Conservation (phyloP, 2,113 vertebrate genomes). For the Phylloscopus trochilus region DNA sequence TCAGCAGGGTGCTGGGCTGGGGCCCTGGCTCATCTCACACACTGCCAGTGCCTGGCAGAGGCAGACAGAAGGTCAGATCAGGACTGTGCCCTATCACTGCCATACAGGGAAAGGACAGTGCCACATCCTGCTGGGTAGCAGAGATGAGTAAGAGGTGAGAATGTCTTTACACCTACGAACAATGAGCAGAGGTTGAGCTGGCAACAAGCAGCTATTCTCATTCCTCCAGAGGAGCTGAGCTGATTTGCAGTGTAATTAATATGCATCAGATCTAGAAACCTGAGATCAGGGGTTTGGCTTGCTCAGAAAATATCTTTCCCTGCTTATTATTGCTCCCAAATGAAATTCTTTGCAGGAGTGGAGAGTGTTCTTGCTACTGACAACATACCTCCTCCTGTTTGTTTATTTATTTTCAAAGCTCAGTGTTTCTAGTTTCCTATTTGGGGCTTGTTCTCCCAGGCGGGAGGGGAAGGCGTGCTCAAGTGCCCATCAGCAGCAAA, state of each 20-base stretch:
- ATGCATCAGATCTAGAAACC: constrained; percentile 35
- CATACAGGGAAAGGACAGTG: neutral
- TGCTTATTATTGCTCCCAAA: neutral
- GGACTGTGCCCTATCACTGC: neutral
- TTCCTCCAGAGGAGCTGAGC: constrained; percentile 5
- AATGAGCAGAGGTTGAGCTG: constrained; percentile 32
- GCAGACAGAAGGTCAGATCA: neutral
- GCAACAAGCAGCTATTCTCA: constrained; percentile 15
- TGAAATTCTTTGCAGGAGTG: neutral
- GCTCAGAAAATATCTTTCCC: constrained; percentile 2
- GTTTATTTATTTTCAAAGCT: neutral
- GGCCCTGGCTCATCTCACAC: neutral
- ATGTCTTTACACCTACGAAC: constrained; percentile 10
- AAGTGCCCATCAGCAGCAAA: neutral
- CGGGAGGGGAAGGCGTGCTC: neutral
- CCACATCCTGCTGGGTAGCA: neutral
- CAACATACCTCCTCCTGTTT: neutral
- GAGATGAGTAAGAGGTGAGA: neutral
- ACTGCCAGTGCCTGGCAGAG: neutral
- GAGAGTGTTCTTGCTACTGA: neutral
- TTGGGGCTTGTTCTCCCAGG: neutral
- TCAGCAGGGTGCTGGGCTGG: neutral
- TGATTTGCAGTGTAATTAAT: constrained; percentile 42
- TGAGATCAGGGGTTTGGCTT: neutral
- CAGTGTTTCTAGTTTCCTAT: neutral